Percentiles rank a stretch among this genome's conserved stretches.
Evolutionary conservation across 2,113 vertebrate species (phyloP).

Genomic region (Dasyornis broadbenti): DNA sequence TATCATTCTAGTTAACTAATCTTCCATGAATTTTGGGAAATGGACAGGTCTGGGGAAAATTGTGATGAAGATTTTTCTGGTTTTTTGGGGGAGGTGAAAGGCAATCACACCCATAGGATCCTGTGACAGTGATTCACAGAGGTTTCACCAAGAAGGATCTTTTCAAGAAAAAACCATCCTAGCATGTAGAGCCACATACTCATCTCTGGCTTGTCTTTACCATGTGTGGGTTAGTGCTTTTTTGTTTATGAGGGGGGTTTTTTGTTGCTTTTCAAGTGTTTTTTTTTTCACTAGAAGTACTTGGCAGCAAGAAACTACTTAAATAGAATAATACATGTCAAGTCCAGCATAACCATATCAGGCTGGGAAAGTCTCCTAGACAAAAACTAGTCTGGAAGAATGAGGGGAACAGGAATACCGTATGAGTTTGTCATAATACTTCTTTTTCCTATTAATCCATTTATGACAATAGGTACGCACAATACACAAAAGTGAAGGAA

Average conservation of each 20-base stretch:
- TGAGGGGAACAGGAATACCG: background rate
- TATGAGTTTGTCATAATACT: background rate
- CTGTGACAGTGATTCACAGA: background rate
- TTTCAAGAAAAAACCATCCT: background rate
- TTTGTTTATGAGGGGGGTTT: background rate
- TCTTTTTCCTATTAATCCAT: background rate
- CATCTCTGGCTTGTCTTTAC: background rate
- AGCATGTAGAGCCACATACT: background rate
- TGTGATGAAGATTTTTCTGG: background rate
- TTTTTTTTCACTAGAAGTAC: background rate
- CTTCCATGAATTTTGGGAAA: background rate
- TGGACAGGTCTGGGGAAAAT: fast-evolving
- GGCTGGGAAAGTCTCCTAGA: background rate
- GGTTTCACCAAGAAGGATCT: background rate
- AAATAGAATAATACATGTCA: background rate
- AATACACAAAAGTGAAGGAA: background rate
- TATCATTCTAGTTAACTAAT: background rate
- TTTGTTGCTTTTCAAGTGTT: background rate
- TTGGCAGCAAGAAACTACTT: background rate
- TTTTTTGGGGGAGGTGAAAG: background rate
- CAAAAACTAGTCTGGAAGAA: background rate
- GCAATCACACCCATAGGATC: background rate
- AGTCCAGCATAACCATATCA: background rate
- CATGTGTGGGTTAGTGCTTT: fast-evolving
- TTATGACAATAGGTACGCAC: background rate